Evolutionary conservation across 2,113 vertebrate species (phyloP).

Genomic region (Chionis minor): DNA sequence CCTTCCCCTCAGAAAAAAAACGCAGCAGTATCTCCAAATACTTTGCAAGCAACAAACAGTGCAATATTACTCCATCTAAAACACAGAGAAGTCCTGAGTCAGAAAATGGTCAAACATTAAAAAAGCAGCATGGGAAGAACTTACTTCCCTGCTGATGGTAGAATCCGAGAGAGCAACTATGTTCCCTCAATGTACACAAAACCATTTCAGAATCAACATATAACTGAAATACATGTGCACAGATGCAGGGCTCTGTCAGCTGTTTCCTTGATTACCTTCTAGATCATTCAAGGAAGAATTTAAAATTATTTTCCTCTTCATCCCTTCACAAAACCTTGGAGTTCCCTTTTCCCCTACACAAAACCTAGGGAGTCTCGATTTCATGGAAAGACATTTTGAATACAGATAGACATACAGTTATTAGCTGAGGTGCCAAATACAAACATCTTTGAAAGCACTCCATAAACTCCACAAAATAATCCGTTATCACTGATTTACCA

Average conservation of each 20-base stretch:
- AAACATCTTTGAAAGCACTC: background rate
- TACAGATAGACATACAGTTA: background rate
- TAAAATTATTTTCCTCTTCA: background rate
- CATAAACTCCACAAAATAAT: background rate
- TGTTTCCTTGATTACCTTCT: background rate
- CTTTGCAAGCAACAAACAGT: background rate
- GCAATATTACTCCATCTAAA: background rate
- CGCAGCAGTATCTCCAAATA: background rate
- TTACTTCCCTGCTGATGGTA: background rate
- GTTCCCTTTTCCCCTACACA: background rate
- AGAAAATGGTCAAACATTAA: background rate
- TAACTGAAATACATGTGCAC: background rate
- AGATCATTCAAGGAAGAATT: background rate
- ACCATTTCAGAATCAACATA: background rate
- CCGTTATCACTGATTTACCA: background rate
- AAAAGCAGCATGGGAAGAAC: background rate
- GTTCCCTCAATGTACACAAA: background rate
- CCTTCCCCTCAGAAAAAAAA: background rate
- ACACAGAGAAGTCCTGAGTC: background rate
- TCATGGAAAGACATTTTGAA: background rate
- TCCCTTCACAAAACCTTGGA: background rate
- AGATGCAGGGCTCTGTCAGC: background rate
- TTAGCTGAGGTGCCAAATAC: background rate
- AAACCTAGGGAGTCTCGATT: background rate
- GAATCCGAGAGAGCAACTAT: background rate